Percentiles rank a stretch among this genome's conserved stretches.
These are phyloP conservation scores for Brachypterus glaber DNA, from an alignment of 2,888 invertebrate species.

Conservation along the genomic window DNA sequence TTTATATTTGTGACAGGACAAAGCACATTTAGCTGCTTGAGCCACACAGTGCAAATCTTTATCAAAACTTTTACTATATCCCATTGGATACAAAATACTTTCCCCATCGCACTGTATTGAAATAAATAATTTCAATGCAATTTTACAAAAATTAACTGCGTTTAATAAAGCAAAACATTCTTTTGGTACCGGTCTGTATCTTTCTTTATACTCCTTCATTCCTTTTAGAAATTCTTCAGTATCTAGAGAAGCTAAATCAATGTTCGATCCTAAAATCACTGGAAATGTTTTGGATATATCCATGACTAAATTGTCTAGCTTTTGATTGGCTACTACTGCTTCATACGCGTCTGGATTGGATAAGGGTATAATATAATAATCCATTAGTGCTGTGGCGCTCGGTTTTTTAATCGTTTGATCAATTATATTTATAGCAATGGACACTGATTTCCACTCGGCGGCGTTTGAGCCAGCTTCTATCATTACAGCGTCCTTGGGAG, in stretches of 20 bases:
- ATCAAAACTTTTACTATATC: constrained; percentile 10
- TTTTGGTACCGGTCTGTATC: constrained; percentile 13
- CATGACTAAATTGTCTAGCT: constrained; percentile 4
- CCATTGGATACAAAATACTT: constrained; percentile 22
- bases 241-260: constrained; percentile 13
- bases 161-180: constrained; percentile 17
- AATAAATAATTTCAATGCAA: constrained; percentile 20
- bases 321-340: too few species aligned
- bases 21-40: constrained; percentile 14
- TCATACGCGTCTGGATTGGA: constrained; percentile 28
- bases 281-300: constrained; percentile 22
- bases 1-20: constrained; percentile 14
- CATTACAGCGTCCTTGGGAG: constrained; percentile 17
- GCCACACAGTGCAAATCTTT: constrained; percentile 18
- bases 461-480: constrained; percentile 26
- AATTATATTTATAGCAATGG: constrained; percentile 23
- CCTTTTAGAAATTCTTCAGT: constrained; percentile 18
- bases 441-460: constrained; percentile 22
- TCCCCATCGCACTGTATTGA: constrained; percentile 22
- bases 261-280: constrained; percentile 18
- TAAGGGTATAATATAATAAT: constrained; percentile 27
- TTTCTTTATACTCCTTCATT: constrained; percentile 23
- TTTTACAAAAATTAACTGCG: constrained; percentile 13
- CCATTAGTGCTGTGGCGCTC: constrained; percentile 18
- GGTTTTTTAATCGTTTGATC: constrained; percentile 23